Evolutionary conservation across 2,113 vertebrate species (phyloP), one percentile per base, ranked within the genome.

Genomic region (Gallinago undulata): DNA sequence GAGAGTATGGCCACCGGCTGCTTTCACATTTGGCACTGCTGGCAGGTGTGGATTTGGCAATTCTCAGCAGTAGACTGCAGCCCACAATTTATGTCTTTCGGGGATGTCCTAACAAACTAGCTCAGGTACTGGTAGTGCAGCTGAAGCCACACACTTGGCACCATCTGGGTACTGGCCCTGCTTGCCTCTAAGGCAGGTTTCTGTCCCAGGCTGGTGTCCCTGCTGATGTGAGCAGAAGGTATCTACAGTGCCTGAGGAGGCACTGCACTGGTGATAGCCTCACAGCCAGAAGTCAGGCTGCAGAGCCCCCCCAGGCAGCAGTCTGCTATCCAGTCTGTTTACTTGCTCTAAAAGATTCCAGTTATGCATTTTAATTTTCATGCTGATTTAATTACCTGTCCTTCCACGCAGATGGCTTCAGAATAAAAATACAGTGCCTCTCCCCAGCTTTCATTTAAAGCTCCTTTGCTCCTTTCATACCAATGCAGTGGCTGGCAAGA

Each of bases 381-480:
- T 83, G 84, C 75, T 50, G 62, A 82, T 90, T 95, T 92, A 83
- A 92, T 89, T 95, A 80, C 78, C 91, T 93, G 87, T 77, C 59
- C 73, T 74, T 90, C 76, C n/a, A 79, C 84, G 51, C 55, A 86
- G 70, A 76, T 56, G 63, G 84, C 35, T 75, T 81, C 59, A 76
- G 74, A 89, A 87, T 66, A 73, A 92, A 94, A 92, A 76, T 19
- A 68, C 14, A 73, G 53, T 3, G 1, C 31, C 39, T 53, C 66
- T 63, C 81, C 51, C 93, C 11, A 11, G 67, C 41, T 83, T 88
- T 89, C 56, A 53, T 94, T 87, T 87, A 55, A 72, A 93, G 9
- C 37, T 81, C 25, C 53, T 95, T 87, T 93, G 8, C 37, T 81
- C 25, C 53, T 95, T 87, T 93, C 74, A 45, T 59, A 80, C 30